Conservation (phyloP, 2,113 vertebrate genomes). For the Urocolius indicus region DNA sequence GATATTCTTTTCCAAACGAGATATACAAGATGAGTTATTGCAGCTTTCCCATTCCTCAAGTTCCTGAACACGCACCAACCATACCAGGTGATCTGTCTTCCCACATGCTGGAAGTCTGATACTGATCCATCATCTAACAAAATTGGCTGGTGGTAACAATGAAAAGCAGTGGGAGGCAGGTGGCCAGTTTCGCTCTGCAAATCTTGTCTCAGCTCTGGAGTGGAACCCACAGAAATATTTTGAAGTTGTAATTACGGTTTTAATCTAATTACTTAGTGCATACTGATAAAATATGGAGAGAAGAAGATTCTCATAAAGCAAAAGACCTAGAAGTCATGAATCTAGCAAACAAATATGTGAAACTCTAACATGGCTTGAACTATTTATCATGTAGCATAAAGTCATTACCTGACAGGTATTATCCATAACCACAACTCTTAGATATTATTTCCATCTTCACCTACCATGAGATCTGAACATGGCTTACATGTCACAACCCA, state of each 20-base stretch:
- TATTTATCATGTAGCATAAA: accelerated
- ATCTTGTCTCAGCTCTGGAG: not conserved
- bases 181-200: not conserved
- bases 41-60: not conserved
- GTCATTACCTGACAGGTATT: not conserved
- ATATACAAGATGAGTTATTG: not conserved
- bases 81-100: not conserved
- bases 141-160: not conserved
- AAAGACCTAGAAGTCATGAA: not conserved
- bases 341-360: not conserved
- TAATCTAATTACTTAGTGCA: not conserved
- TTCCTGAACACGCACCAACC: not conserved
- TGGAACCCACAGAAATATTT: not conserved
- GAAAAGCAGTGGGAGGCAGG: not conserved
- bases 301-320: not conserved
- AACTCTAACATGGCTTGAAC: not conserved
- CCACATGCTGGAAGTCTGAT: not conserved
- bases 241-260: not conserved
- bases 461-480: not conserved
- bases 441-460: not conserved
- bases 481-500: not conserved
- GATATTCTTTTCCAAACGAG: not conserved
- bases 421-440: not conserved
- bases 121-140: not conserved
- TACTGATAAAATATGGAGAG: not conserved